Evolutionary conservation across 2,113 vertebrate genomes (phyloP), one percentile per base, ranked within the genome.

Genomic region (Callaeas wilsoni): DNA sequence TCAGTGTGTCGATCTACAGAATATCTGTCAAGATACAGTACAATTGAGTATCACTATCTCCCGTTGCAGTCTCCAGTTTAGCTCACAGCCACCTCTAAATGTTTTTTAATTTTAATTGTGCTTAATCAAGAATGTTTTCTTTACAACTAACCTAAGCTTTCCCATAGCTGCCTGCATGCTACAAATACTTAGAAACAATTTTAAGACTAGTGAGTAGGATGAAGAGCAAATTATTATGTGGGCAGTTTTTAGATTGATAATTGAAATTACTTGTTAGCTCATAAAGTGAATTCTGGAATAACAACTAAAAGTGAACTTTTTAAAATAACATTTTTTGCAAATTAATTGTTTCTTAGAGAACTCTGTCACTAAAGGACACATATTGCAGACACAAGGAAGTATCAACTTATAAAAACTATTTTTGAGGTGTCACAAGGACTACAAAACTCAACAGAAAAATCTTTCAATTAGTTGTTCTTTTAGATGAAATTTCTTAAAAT

Each of bases 1-100:
- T 99, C 99, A 41, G 99, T 99, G 57, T 99, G 99, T 15, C 99
- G 98, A 97, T 99, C 99, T 55, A 99, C 98, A 87, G 99, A 98
- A 91, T 99, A 99, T 97, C 99, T 99, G 97, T 60, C 42, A 97
- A 96, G 83, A 95, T 33, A 96, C 19, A 87, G 41, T 64, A 89
- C 30, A 97, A 37, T 5, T 52, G 32, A 84, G 25, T 74, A 80
- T 77, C 32, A 75, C 27, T 46, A 6, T 39, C 15, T 76, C 29
- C 20, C 44, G 4, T 70, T 42, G 63, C 42, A 52, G 19, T 77
- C 22, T 83, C 14, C 30, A 39, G 9, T 56, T 91, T 32, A 73
- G 17, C 19, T 73, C 53, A 71, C 13, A 91, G 21, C 1, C 29
- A 46, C 7, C 14, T 59, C 49, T 52, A n/a, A 79, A 82, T 19